These are phyloP conservation scores for Nasonovia ribisnigri DNA, from an alignment of 2,888 invertebrate genomes.

Conservation along the genomic window DNA sequence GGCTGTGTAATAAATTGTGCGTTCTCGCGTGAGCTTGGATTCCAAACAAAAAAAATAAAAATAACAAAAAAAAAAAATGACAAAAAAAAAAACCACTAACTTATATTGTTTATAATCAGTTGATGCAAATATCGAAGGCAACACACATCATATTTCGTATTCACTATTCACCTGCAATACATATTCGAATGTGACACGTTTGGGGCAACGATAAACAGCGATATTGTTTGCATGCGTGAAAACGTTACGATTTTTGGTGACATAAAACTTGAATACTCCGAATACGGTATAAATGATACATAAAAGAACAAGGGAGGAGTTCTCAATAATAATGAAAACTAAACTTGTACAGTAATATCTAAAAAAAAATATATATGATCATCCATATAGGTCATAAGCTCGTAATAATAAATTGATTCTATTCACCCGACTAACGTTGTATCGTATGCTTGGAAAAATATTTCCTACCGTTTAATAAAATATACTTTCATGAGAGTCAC, in stretches of 20 bases:
- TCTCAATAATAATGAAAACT: background rate
- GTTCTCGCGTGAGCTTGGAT: background rate
- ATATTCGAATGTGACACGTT: background rate
- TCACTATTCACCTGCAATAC: background rate
- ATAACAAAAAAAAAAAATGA: background rate
- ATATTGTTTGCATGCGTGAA: background rate
- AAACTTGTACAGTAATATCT: background rate
- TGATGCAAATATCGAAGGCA: background rate
- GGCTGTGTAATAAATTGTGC: constrained; percentile 8
- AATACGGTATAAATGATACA: background rate
- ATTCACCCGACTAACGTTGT: background rate
- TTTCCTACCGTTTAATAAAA: constrained; percentile 25
- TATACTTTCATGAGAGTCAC: background rate
- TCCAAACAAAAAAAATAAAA: background rate
- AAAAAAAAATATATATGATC: background rate
- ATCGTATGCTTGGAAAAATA: constrained; percentile 10
- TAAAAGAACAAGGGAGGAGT: background rate
- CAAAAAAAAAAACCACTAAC: background rate
- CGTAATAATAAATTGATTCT: constrained; percentile 12
- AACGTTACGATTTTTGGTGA: background rate
- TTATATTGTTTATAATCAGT: background rate
- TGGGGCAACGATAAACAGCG: background rate
- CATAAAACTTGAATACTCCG: background rate
- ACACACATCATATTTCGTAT: background rate
- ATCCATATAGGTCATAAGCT: constrained; percentile 5